These are phyloP conservation scores for Limnothrissa miodon DNA, from an alignment of 2,113 vertebrate genomes.

Conservation along the genomic window DNA sequence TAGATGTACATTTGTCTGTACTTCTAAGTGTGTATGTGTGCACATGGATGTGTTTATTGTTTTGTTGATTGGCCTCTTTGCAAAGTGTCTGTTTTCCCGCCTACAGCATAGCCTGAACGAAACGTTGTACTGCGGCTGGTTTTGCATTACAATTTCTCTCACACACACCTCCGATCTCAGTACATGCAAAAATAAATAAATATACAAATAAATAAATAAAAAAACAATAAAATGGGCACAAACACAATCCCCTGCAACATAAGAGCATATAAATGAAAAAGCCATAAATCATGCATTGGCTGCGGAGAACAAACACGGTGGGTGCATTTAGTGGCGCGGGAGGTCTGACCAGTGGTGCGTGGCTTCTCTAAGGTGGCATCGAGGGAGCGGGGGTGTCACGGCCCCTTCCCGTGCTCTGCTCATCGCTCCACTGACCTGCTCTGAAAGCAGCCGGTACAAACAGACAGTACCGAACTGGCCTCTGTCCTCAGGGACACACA, in stretches of 20 bases:
- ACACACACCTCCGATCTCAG: not conserved
- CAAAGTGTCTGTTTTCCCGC: not conserved
- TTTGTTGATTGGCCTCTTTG: not conserved
- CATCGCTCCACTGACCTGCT: conserved; percentile 13
- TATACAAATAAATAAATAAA: not conserved
- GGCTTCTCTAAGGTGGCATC: not conserved
- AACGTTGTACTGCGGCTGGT: not conserved
- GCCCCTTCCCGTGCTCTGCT: not conserved
- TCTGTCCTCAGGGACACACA: not conserved
- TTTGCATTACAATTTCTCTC: not conserved
- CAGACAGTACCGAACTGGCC: conserved; percentile 3
- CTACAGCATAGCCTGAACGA: not conserved
- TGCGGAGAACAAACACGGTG: not conserved
- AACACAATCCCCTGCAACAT: not conserved
- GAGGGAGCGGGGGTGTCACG: not conserved
- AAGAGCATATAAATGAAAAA: not conserved
- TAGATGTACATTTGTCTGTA: not conserved
- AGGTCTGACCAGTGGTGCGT: conserved; percentile 1
- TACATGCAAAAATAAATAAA: not conserved
- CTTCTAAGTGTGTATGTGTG: not conserved
- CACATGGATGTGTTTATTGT: not conserved
- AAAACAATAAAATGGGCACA: not conserved
- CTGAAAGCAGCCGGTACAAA: not conserved
- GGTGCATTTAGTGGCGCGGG: conserved; percentile 14
- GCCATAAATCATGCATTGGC: conserved; percentile 11